Conservation (phyloP, 1,140 invertebrate genomes). For the Homarus americanus region DNA sequence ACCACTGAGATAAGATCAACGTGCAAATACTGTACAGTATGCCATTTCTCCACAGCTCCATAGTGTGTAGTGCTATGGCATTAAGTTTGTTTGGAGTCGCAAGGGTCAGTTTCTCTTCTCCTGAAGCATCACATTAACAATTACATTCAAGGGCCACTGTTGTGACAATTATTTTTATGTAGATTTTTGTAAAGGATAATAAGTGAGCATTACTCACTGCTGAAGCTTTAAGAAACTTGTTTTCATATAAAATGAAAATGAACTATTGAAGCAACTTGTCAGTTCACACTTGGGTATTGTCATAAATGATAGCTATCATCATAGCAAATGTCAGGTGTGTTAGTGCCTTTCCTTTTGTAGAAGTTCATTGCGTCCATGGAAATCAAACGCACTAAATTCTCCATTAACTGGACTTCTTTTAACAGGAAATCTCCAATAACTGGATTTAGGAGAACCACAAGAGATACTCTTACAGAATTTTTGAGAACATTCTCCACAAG, state of each 20-base stretch:
- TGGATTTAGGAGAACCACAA: too few relatives aligned
- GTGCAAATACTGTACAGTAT: background rate
- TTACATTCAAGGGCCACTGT: background rate
- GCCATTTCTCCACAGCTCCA: constrained; percentile 66
- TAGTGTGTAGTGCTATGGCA: constrained; percentile 58
- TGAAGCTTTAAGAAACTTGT: background rate
- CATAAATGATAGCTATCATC: constrained; percentile 17
- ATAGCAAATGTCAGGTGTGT: constrained; percentile 57
- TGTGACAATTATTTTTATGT: background rate
- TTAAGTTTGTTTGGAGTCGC: constrained; percentile 54
- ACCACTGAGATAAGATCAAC: background rate
- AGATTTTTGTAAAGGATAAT: background rate
- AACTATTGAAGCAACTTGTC: background rate
- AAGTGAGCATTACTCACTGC: background rate
- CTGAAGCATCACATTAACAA: background rate
- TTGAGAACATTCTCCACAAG: too few relatives aligned
- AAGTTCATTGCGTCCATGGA: constrained; percentile 45
- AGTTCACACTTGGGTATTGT: background rate
- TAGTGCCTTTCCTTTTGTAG: constrained; percentile 63
- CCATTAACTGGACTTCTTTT: background rate
- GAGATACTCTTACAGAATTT: too few relatives aligned
- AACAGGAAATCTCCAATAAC: background rate
- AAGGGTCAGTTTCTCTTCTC: background rate
- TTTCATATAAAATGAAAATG: background rate
- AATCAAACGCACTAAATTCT: constrained; percentile 13